Conservation (phyloP, 2,797 vertebrate species). For the Falco concolor region DNA sequence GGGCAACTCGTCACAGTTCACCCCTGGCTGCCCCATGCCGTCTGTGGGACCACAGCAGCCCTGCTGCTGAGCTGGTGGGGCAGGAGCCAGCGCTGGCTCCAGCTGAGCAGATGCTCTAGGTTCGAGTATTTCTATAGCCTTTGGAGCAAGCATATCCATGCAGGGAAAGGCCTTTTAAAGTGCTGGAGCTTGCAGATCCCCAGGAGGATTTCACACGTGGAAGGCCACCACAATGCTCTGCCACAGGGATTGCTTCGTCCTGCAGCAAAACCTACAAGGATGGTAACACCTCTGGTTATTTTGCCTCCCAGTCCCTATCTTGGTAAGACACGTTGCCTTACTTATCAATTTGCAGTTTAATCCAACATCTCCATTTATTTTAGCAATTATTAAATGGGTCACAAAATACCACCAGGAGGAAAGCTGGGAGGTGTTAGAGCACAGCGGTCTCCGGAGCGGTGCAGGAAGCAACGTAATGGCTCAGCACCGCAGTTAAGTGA, state of each 20-base stretch:
- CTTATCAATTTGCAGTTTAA: neutral
- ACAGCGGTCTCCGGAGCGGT: accelerated
- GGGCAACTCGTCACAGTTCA: accelerated
- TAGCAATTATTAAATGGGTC: neutral
- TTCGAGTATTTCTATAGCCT: accelerated
- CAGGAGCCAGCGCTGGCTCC: accelerated
- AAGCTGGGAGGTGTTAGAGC: neutral
- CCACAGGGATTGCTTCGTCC: neutral
- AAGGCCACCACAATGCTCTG: neutral
- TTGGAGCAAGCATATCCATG: neutral
- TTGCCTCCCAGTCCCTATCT: neutral
- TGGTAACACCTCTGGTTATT: neutral
- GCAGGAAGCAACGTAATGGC: accelerated
- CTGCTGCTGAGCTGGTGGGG: neutral
- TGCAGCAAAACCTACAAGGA: neutral
- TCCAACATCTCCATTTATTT: neutral
- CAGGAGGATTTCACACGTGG: neutral
- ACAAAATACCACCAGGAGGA: neutral
- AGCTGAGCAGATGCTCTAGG: neutral
- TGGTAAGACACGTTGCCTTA: accelerated
- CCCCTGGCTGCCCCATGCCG: neutral
- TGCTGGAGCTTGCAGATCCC: neutral
- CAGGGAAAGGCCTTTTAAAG: neutral
- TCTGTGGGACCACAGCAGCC: neutral
- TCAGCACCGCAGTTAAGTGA: neutral